A percentile compares a stretch with the other conserved stretches of the same genome.
phyloP scores from a whole-genome alignment of 2,113 vertebrate genomes.

The Spilogale gracilis region DNA sequence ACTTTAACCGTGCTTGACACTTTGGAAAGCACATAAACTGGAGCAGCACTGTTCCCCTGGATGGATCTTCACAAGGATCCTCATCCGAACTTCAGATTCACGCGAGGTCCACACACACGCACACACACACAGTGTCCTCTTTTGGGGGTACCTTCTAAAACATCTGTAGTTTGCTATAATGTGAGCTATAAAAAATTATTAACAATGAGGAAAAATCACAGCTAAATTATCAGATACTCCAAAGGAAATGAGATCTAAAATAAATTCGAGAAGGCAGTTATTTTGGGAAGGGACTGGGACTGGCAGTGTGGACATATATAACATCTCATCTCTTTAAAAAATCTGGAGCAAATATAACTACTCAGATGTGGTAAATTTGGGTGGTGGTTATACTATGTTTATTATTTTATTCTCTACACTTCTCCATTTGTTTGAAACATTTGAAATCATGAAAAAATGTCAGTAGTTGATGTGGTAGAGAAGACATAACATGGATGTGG shows the following conservation, averaged over 20 bases:
- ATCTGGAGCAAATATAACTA: not conserved
- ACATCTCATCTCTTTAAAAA: slow-evolving; percentile 3
- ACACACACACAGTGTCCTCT: not conserved
- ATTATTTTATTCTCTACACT: not conserved
- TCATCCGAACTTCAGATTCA: slow-evolving; percentile 38
- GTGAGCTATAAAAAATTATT: slow-evolving; percentile 50
- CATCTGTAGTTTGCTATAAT: not conserved
- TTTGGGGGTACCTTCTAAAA: not conserved
- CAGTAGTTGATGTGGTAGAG: not conserved
- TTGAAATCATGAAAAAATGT: not conserved
- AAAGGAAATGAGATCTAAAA: slow-evolving; percentile 54
- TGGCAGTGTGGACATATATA: not conserved
- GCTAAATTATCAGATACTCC: not conserved
- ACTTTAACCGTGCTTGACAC: not conserved
- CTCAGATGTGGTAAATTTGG: not conserved
- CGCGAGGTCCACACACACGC: not conserved
- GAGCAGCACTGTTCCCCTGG: not conserved
- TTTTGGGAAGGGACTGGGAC: not conserved
- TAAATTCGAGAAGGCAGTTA: slow-evolving; percentile 21
- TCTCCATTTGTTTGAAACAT: not conserved
- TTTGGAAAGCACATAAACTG: not conserved
- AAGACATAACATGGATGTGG: slow-evolving; percentile 5
- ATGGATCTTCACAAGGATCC: not conserved
- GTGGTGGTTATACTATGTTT: not conserved
- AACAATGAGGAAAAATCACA: slow-evolving; percentile 9